These are phyloP conservation scores for Noctua comes DNA, from an alignment of 2,888 invertebrate genomes.

Conservation along the genomic window DNA sequence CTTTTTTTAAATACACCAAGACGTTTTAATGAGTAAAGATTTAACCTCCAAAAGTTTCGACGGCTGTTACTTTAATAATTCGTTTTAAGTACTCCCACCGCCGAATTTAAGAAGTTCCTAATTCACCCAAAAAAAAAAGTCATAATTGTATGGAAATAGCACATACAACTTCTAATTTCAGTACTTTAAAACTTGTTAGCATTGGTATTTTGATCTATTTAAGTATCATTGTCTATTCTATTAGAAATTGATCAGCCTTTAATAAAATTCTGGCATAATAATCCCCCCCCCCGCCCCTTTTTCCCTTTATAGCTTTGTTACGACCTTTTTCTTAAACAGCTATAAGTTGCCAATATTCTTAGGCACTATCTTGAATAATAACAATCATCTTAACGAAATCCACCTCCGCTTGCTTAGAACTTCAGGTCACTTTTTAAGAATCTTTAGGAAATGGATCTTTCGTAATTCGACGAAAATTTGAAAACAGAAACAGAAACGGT, in stretches of 20 bases:
- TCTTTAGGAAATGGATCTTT: not conserved
- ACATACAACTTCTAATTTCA: not conserved
- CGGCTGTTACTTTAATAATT: conserved; percentile 35
- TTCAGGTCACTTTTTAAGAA: conserved; percentile 2
- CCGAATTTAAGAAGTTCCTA: conserved; percentile 10
- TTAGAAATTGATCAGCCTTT: not conserved
- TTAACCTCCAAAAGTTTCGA: conserved; percentile 37
- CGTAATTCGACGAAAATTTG: not conserved
- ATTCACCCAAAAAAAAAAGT: not conserved
- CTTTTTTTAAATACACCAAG: conserved; percentile 17
- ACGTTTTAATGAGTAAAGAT: conserved; percentile 30
- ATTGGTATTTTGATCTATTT: not conserved
- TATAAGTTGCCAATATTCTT: not conserved
- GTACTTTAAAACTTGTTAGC: not conserved
- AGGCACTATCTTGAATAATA: conserved; percentile 2
- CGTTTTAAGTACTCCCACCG: conserved; percentile 15
- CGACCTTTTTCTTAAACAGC: not conserved
- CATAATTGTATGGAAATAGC: not conserved
- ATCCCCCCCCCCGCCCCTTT: no score
- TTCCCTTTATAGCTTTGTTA: no score
- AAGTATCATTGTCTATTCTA: not conserved
- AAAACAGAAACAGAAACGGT: not conserved
- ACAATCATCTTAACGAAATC: not conserved
- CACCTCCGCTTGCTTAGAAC: not conserved
- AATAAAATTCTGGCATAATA: no score